Percentiles rank a stretch among this genome's conserved stretches.
phyloP scores from a whole-genome alignment of 2,113 vertebrate genomes.

The Craseonycteris thonglongyai region DNA sequence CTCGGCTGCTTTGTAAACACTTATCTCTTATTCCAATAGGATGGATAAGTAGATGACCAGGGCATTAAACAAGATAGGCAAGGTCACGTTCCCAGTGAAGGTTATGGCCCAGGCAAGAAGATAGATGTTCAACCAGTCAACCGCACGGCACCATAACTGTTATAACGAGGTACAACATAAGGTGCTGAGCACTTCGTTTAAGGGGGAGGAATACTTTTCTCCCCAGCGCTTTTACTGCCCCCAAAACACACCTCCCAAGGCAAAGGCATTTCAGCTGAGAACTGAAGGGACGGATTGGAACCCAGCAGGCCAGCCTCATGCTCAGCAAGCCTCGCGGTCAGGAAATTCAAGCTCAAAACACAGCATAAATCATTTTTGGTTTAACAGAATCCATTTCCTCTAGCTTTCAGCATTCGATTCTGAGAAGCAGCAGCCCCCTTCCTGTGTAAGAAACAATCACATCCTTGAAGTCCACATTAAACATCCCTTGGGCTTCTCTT shows the following conservation, averaged over 20 bases:
- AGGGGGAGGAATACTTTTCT: not conserved
- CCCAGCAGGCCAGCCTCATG: not conserved
- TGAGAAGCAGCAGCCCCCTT: not conserved
- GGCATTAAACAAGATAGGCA: not conserved
- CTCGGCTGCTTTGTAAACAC: not conserved
- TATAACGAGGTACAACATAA: not conserved
- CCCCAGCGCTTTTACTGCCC: not conserved
- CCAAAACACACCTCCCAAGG: not conserved
- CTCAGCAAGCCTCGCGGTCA: not conserved
- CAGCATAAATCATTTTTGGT: conserved; percentile 10
- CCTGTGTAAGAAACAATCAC: not conserved
- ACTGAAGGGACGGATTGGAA: not conserved
- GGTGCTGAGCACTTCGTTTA: not conserved
- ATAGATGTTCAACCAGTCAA: not conserved
- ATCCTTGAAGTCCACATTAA: not conserved
- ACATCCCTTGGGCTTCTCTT: not conserved
- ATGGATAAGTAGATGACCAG: not conserved
- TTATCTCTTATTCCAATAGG: not conserved
- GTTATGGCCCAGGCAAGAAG: not conserved
- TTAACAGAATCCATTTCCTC: conserved; percentile 21
- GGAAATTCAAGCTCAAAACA: conserved; percentile 27
- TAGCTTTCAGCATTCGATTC: not conserved
- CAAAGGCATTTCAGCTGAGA: not conserved
- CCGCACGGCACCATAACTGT: not conserved
- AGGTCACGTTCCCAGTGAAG: not conserved